Conservation (phyloP, 2,888 invertebrate species). For the Xestia xanthographa region DNA sequence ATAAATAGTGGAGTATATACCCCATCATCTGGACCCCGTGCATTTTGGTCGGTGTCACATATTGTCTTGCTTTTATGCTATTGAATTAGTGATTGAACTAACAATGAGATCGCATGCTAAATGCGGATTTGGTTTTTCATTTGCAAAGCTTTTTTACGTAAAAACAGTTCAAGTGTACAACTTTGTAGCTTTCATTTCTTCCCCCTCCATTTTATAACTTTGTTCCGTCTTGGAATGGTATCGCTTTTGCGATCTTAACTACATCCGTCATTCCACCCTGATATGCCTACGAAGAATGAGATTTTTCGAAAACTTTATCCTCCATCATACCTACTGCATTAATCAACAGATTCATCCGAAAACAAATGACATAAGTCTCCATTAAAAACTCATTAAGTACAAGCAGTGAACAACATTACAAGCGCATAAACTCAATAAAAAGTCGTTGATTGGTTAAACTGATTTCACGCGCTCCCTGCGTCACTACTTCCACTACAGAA, state of each 20-base stretch:
- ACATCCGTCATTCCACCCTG: slow-evolving; percentile 8
- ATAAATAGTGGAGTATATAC: not conserved
- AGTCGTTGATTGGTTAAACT: slow-evolving; percentile 29
- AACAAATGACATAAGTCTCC: not conserved
- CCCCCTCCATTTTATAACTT: slow-evolving; percentile 10
- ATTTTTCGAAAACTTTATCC: not conserved
- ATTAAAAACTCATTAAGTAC: slow-evolving; percentile 20
- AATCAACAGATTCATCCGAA: slow-evolving; percentile 9
- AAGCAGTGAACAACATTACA: slow-evolving; percentile 3
- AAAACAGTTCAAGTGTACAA: not conserved
- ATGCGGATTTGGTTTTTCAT: not conserved
- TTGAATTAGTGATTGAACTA: not conserved
- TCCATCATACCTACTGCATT: not conserved
- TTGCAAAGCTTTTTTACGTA: not conserved
- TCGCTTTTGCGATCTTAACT: slow-evolving; percentile 11
- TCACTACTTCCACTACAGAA: slow-evolving; percentile 50
- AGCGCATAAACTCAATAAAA: slow-evolving; percentile 6
- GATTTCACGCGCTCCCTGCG: slow-evolving; percentile 8
- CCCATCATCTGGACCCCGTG: not conserved
- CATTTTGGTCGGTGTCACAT: not conserved
- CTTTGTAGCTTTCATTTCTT: not conserved
- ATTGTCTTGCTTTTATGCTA: not conserved
- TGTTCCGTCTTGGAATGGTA: not conserved
- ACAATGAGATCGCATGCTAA: not conserved
- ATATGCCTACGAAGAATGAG: slow-evolving; percentile 5